Conservation (phyloP, 2,113 vertebrate genomes). For the Lepus europaeus region DNA sequence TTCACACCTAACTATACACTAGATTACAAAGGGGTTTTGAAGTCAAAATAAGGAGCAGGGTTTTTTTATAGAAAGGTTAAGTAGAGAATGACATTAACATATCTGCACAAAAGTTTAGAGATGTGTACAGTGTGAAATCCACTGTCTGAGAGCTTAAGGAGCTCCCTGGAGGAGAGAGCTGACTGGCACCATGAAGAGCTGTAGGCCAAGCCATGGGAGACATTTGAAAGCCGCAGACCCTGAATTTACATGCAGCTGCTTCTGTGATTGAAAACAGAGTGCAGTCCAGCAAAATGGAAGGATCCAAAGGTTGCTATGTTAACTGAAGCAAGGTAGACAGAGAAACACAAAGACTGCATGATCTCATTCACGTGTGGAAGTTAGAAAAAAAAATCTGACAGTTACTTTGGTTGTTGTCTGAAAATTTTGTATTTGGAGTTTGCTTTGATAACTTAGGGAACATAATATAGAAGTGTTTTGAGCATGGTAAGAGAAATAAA, state of each 20-base stretch:
- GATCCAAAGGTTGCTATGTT: too few relatives aligned
- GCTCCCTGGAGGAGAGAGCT: not conserved
- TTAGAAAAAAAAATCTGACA: too few relatives aligned
- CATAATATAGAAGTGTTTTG: not conserved
- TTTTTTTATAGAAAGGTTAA: not conserved
- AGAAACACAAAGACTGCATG: too few relatives aligned
- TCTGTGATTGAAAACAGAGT: too few relatives aligned
- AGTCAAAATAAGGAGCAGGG: not conserved
- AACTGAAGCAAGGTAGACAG: too few relatives aligned
- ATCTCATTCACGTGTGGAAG: too few relatives aligned
- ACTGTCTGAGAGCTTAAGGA: not conserved
- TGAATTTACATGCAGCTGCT: fast-evolving
- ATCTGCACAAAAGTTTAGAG: too few relatives aligned
- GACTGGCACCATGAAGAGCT: not conserved
- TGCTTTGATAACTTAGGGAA: not conserved
- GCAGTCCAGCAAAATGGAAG: too few relatives aligned
- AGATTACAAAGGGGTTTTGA: not conserved
- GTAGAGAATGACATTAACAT: not conserved
- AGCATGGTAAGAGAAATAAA: not conserved
- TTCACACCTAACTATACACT: not conserved
- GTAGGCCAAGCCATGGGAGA: not conserved
- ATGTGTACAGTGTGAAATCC: not conserved
- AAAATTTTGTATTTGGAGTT: not conserved
- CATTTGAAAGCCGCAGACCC: not conserved
- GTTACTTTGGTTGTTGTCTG: not conserved